Conservation (phyloP, 2,888 invertebrate species). For the Noctua janthe region DNA sequence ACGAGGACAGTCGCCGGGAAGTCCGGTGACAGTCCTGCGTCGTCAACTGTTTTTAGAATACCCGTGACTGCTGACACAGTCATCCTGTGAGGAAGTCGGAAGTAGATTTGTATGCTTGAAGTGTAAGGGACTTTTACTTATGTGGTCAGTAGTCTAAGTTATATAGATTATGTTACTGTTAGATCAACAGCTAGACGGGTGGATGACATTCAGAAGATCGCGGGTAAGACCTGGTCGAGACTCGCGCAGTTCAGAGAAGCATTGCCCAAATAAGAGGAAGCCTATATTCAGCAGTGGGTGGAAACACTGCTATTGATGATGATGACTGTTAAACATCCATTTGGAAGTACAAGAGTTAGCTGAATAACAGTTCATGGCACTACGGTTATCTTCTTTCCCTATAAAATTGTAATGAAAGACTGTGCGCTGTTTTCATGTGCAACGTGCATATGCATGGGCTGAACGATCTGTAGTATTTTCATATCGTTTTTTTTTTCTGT, state of each 20-base stretch:
- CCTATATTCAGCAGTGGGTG: neutral
- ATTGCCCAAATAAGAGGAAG: neutral
- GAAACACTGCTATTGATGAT: neutral
- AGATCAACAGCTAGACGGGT: neutral
- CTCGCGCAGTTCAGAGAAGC: neutral
- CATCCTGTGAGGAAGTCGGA: constrained; percentile 53
- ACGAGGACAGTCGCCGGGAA: constrained; percentile 39
- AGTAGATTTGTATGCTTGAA: constrained; percentile 52
- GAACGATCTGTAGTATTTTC: neutral
- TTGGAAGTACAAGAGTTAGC: no score
- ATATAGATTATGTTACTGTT: neutral
- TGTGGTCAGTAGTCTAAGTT: neutral
- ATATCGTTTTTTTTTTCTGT: neutral
- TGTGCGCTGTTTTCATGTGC: no score
- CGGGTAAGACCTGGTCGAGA: neutral
- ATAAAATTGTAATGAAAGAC: neutral
- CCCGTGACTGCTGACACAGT: constrained; percentile 18
- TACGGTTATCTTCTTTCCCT: neutral
- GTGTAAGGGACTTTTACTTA: constrained; percentile 16
- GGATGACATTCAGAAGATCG: neutral
- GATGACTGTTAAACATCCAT: neutral
- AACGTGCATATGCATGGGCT: no score
- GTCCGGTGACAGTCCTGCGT: constrained; percentile 43
- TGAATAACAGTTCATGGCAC: neutral
- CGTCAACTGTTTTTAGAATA: constrained; percentile 24